Conservation (phyloP, 1,140 invertebrate genomes). For the Drosophila nigrodunni region DNA sequence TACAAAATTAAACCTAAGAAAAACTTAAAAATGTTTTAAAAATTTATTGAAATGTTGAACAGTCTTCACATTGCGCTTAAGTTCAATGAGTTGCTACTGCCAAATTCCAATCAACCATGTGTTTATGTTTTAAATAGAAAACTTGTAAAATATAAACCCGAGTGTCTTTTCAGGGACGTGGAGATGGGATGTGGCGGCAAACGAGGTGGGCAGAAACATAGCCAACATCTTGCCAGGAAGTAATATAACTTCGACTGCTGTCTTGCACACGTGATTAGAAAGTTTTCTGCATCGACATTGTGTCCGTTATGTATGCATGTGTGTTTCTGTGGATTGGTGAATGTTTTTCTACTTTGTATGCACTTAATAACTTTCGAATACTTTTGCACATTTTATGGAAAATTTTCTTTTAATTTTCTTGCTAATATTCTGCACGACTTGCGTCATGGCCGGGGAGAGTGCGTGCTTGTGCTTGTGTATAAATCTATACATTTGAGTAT, state of each 20-base stretch:
- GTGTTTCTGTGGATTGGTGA: conserved; percentile 43
- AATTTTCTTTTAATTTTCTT: conserved; percentile 76
- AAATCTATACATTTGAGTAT: not conserved
- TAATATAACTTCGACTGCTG: conserved; percentile 65
- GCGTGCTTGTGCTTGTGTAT: conserved; percentile 37
- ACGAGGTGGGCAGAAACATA: not conserved
- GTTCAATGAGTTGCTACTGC: conserved; percentile 36
- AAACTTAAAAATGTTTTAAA: conserved; percentile 35
- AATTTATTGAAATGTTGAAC: conserved; percentile 46
- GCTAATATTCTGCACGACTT: conserved; percentile 56
- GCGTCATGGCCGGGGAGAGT: conserved; percentile 30
- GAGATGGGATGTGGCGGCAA: not conserved
- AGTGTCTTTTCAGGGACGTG: conserved; percentile 20
- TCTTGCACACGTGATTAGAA: conserved; percentile 80
- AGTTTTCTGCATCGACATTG: conserved; percentile 59
- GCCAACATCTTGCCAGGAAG: conserved; percentile 60
- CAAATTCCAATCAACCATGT: conserved; percentile 76
- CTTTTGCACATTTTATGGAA: conserved; percentile 82
- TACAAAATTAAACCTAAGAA: conserved; percentile 12
- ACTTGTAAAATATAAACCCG: conserved; percentile 61
- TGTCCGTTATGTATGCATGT: conserved; percentile 1
- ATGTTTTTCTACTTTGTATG: conserved; percentile 73
- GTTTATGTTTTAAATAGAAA: conserved; percentile 80
- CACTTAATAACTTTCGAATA: conserved; percentile 83
- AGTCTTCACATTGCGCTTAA: conserved; percentile 9